Conservation (phyloP, 2,888 invertebrate species). For the Hanleya hanleyi region DNA sequence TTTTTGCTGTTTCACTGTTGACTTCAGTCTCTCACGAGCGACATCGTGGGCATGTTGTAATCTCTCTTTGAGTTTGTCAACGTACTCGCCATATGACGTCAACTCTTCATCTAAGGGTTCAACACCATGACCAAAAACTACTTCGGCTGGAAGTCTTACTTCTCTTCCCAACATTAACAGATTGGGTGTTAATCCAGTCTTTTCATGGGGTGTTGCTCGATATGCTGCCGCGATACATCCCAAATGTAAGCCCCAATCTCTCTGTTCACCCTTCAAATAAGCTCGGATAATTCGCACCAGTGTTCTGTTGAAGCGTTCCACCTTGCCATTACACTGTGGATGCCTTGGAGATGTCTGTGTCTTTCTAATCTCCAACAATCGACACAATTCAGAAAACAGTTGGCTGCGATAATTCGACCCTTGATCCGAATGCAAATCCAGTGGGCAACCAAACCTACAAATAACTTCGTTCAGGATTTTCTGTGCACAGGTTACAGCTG, state of each 20-base stretch:
- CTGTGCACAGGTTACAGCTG: background rate
- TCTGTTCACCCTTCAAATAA: conserved; percentile 21
- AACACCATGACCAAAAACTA: conserved; percentile 15
- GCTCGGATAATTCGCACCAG: conserved; percentile 29
- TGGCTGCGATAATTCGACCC: conserved; percentile 9
- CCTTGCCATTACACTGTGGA: conserved; percentile 32
- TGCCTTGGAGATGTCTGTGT: conserved; percentile 28
- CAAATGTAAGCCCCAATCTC: conserved; percentile 35
- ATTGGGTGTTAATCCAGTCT: conserved; percentile 33
- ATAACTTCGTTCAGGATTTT: background rate
- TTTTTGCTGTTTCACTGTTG: conserved; percentile 14
- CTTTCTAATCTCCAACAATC: conserved; percentile 13
- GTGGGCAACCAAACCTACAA: background rate
- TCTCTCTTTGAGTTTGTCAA: background rate
- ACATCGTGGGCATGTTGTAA: conserved; percentile 15
- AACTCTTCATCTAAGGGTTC: background rate
- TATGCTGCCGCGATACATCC: conserved; percentile 34
- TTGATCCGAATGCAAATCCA: background rate
- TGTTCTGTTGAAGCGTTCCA: conserved; percentile 33
- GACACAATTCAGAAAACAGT: conserved; percentile 16
- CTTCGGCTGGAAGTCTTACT: conserved; percentile 28
- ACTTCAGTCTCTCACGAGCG: conserved; percentile 17
- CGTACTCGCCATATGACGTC: background rate
- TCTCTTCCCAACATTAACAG: conserved; percentile 34
- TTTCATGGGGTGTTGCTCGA: conserved; percentile 28